These are phyloP conservation scores for Lagopus leucura DNA, from an alignment of 2,113 vertebrate genomes.

Conservation along the genomic window DNA sequence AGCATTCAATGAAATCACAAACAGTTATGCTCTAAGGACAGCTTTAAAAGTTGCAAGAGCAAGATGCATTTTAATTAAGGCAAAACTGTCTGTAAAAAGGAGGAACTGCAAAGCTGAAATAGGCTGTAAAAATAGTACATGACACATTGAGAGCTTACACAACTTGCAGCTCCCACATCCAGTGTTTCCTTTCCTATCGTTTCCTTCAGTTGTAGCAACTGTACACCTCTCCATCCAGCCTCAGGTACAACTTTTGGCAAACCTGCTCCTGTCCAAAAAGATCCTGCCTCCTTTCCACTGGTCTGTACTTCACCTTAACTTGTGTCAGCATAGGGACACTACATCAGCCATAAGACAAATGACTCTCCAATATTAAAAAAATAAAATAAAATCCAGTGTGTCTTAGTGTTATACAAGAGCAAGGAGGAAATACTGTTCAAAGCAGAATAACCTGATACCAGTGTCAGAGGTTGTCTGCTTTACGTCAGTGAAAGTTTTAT, in stretches of 20 bases:
- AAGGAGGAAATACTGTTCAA: conserved; percentile 1
- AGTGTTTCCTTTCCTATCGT: background rate
- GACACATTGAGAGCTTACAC: background rate
- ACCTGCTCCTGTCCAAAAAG: background rate
- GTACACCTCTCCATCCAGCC: background rate
- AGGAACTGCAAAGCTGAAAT: background rate
- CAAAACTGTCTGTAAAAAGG: conserved; percentile 10
- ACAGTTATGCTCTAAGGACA: background rate
- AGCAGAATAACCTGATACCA: background rate
- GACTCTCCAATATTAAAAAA: background rate
- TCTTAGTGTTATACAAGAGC: background rate
- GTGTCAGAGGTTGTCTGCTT: background rate
- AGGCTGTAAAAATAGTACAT: background rate
- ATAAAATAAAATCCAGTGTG: background rate
- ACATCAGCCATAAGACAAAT: background rate
- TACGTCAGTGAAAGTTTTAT: background rate
- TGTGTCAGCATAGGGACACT: background rate
- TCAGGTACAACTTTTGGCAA: background rate
- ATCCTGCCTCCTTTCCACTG: background rate
- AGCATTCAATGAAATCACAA: background rate
- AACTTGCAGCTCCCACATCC: background rate
- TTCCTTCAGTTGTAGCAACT: background rate
- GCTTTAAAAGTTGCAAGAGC: conserved; percentile 26
- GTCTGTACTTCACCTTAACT: background rate
- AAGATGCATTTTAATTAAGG: conserved; percentile 1